A percentile compares a stretch with the other conserved stretches of the same genome.
phyloP scores from a whole-genome alignment of 2,797 vertebrate genomes.

The Eidolon dupreanum region DNA sequence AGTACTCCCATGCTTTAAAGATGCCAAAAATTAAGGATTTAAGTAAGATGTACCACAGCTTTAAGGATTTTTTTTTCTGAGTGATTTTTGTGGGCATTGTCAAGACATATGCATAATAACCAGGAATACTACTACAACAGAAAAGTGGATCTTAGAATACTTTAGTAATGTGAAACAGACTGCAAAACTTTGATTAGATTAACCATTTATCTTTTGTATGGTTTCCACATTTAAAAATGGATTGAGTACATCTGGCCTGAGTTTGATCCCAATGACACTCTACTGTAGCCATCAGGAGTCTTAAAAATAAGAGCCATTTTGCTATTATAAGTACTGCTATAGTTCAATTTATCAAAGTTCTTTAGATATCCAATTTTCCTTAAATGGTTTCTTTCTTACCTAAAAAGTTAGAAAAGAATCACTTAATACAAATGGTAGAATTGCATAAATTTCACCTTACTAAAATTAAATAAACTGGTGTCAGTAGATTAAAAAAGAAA shows the following conservation, averaged over 20 bases:
- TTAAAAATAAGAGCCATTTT: neutral
- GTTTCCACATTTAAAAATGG: neutral
- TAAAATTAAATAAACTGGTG: neutral
- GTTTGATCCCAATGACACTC: neutral
- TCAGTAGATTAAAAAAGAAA: neutral
- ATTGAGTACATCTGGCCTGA: neutral
- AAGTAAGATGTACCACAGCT: neutral
- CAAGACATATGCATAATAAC: neutral
- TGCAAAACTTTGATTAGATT: too few relatives aligned
- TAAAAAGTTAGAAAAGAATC: neutral
- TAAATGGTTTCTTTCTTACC: neutral
- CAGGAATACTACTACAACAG: rapidly evolving
- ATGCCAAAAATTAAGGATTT: neutral
- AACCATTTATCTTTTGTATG: too few relatives aligned
- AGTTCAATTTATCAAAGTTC: neutral
- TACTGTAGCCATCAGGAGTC: neutral
- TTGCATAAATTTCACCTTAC: too few relatives aligned
- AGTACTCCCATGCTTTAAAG: neutral
- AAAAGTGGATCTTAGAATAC: too few relatives aligned
- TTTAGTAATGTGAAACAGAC: too few relatives aligned
- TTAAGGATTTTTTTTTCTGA: neutral
- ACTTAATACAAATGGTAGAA: neutral
- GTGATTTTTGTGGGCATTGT: neutral
- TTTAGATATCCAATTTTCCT: neutral
- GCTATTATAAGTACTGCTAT: neutral